Percentiles rank a stretch among this genome's conserved stretches.
Evolutionary conservation across 2,888 invertebrate genomes (phyloP).

Genomic region (Xanthostigma xanthostigma): DNA sequence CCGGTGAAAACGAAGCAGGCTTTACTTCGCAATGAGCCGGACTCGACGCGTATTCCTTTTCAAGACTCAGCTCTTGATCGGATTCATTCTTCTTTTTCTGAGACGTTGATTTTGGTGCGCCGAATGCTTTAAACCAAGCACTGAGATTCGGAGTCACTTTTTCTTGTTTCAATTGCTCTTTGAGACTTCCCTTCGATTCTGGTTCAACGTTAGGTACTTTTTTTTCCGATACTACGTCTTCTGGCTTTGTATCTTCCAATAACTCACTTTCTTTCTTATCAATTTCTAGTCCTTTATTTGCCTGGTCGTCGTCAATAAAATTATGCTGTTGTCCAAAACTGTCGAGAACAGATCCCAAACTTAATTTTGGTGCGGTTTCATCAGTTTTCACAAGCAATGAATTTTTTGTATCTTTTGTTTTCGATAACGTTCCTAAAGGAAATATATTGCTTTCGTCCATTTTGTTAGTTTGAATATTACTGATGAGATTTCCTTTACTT

Average conservation of each 20-base stretch:
- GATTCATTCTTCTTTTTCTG: slow-evolving; percentile 32
- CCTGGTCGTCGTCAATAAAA: slow-evolving; percentile 34
- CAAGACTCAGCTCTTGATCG: neutral
- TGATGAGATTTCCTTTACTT: slow-evolving; percentile 70
- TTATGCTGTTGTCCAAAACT: slow-evolving; percentile 56
- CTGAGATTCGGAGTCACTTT: slow-evolving; percentile 74
- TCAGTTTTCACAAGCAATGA: slow-evolving; percentile 41
- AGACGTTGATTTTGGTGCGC: slow-evolving; percentile 54
- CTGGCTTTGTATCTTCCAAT: slow-evolving; percentile 17
- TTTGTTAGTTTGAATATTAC: slow-evolving; percentile 44
- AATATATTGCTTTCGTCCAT: slow-evolving; percentile 35
- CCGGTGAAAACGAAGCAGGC: neutral
- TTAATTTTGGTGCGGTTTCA: slow-evolving; percentile 64
- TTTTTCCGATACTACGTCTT: slow-evolving; percentile 15
- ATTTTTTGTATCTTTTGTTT: slow-evolving; percentile 41
- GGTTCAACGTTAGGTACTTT: slow-evolving; percentile 17
- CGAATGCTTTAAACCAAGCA: slow-evolving; percentile 87
- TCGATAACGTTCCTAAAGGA: slow-evolving; percentile 36
- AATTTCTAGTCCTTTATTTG: slow-evolving; percentile 25
- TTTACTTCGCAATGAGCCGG: neutral
- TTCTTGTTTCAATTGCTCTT: slow-evolving; percentile 34
- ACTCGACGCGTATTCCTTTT: neutral
- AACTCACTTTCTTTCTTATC: slow-evolving; percentile 20
- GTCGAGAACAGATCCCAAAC: slow-evolving; percentile 69
- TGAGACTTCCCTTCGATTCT: slow-evolving; percentile 15